Evolutionary conservation across 2,113 vertebrate species (phyloP), one percentile per base, ranked within the genome.

Genomic region (Hassar affinis): DNA sequence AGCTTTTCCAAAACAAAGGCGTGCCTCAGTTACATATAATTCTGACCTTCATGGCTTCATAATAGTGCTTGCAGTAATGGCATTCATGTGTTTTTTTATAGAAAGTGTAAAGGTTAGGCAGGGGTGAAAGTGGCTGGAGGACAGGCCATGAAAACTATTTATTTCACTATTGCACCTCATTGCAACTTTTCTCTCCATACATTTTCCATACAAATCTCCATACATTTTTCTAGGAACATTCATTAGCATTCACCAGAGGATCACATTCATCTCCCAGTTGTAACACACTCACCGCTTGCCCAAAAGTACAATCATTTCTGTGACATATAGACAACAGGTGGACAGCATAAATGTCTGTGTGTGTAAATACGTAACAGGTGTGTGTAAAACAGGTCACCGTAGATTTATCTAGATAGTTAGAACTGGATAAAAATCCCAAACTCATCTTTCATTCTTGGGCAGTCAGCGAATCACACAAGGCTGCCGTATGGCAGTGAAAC

Each of bases 281-380:
- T 86, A 86, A 87, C 18, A 8, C 35, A 30, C 15, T 64, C 30
- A 64, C 61, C 75, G 62, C 35, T 74, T 77, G 62, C 45, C 75
- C 51, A 72, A 85, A 80, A 84, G 78, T 82, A 38, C 84, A 76
- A 84, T 59, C 85, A 74, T 78, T 74, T 80, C 57, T 33, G 68
- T 80, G 78, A 88, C 83, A 74, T 80, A 75, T 64, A 22, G 18
- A 59, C 64, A 85, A 86, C 84, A 86, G 85, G 82, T 87, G 87
- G 69, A 82, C 71, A 22, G 78, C 38, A 79, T 79, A 71, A 84
- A 79, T 10, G n/a, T 62, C 35, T 68, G 78, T 61, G 64, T 59
- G n/a, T 42, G 49, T 75, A 6, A 51, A 51, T 54, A 51, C 20
- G 12, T 68, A 84, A 86, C 77, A 86, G 87, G 80, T 85, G 87